These are phyloP conservation scores for Drosophila sucinea DNA, from an alignment of 1,140 invertebrate genomes.

Conservation along the genomic window DNA sequence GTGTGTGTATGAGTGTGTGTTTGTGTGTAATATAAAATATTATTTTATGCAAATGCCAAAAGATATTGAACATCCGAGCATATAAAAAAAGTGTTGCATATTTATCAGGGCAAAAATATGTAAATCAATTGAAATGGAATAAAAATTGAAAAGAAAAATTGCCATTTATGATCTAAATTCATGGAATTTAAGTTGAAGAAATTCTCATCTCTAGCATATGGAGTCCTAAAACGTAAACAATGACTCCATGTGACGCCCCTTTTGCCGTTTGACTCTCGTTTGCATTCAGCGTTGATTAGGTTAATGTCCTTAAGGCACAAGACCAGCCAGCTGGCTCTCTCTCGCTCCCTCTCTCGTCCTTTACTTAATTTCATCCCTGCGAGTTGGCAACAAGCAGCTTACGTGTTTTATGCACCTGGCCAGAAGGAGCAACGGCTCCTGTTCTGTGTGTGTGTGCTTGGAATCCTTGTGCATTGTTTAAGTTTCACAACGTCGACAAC, in stretches of 20 bases:
- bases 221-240: conserved; percentile 3
- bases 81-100: conserved; percentile 15
- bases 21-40: conserved; percentile 64
- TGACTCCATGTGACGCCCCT: background rate
- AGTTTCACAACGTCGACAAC: conserved; percentile 75
- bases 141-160: background rate
- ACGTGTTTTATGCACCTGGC: conserved; percentile 25
- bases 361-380: background rate
- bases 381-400: conserved; percentile 17
- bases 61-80: conserved; percentile 7
- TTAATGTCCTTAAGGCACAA: conserved; percentile 75
- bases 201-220: conserved; percentile 23
- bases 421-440: conserved; percentile 38
- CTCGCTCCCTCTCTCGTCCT: no score
- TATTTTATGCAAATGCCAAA: conserved; percentile 48
- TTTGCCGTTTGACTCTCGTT: conserved; percentile 14
- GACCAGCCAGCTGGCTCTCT: conserved; percentile 49
- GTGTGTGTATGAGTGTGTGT: conserved; percentile 36
- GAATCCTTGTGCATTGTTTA: conserved; percentile 62
- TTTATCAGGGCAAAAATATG: conserved; percentile 32
- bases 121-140: background rate
- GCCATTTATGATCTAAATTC: conserved; percentile 12
- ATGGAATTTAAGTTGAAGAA: background rate
- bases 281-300: conserved; percentile 71
- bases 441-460: background rate